Base-by-base conservation (phyloP, 2,888 invertebrate species). In the Agrotis ipsilon region DNA sequence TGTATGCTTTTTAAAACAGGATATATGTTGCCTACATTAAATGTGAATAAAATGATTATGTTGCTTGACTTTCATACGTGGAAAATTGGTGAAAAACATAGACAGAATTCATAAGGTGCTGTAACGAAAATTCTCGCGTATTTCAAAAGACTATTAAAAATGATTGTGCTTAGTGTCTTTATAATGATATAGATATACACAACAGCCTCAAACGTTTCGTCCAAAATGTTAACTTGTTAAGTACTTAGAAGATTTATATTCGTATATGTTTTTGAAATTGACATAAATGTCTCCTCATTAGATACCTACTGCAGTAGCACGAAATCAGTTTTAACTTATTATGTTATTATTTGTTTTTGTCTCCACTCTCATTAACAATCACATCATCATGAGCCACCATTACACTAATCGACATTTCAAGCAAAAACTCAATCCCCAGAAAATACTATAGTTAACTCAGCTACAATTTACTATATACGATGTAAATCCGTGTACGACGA, bases 401-500 rank as follows among this genome's bases (percentile, higher is more conserved):
- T 62, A 75, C 13, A 32, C 59, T 60, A 80, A 78, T 79, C n/a
- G 48, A 7, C 2, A 54, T 43, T 59, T 64, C 21, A 65, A 71
- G 61, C 58, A 72, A 78, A 83, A 79, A 59, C 54, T 43, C 54
- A 48, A 49, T 68, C 62, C 39, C 46, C 57, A 63, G 68, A 68
- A 77, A 75, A 71, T 32, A 9, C 57, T 70, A 32, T 32, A 65
- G 67, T 77, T 69, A 68, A 65, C 74, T 70, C 61, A 52, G 43
- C 78, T 69, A 85, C 81, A 83, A 82, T 85, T 86, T 84, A 86
- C 89, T 77, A 49, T 86, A 86, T 86, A 86, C 84, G 76, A 88
- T 87, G 86, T 88, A 91, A 92, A 91, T 91, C 89, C 85, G 88
- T 87, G 90, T 86, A 86, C 88, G 68, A 86, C 92, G 92, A 95